Evolutionary conservation across 2,113 vertebrate genomes (phyloP), one percentile per base, ranked within the genome.

Genomic region (Rhea americana): DNA sequence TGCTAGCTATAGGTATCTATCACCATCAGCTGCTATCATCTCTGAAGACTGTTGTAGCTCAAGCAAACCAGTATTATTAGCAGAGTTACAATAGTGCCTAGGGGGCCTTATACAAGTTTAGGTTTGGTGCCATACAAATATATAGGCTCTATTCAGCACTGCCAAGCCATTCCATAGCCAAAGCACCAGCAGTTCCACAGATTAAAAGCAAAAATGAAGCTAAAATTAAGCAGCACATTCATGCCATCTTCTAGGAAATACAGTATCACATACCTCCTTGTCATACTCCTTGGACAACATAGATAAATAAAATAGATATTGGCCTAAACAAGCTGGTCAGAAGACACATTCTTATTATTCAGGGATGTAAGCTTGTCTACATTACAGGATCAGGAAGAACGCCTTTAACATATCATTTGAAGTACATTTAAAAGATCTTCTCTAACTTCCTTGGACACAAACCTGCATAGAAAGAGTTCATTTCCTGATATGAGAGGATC

Each of bases 301-400:
- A 91, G 84, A 85, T 82, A 96, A 93, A 95, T 89, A 96, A 96
- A 96, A 96, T 61, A 95, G 74, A 95, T 67, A 88, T 84, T 56
- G 91, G 93, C 95, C 95, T 96, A 92, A 96, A 93, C 72, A 85
- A 89, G 75, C 43, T 93, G 62, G 41, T 95, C 89, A 93, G 68
- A 91, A 83, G 76, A 96, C 13, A 93, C 45, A 90, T 16, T 25
- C 56, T 94, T 82, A 95, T 47, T 63, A 93, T 55, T 88, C 45
- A 85, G 68, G 66, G 39, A 74, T 86, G 43, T 48, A 89, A 82
- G 30, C 8, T 71, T 78, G 53, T 65, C 67, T 92, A 82, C 30
- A 12, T 68, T 90, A 91, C 24, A 89, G 55, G 24, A 61, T 50
- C 55, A 66, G 67, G 55, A 91, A n/a, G 30, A 90, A 7, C 3